Percentiles rank a stretch among this genome's conserved stretches.
phyloP scores from a whole-genome alignment of 2,113 vertebrate species.

The Alectura lathami region DNA sequence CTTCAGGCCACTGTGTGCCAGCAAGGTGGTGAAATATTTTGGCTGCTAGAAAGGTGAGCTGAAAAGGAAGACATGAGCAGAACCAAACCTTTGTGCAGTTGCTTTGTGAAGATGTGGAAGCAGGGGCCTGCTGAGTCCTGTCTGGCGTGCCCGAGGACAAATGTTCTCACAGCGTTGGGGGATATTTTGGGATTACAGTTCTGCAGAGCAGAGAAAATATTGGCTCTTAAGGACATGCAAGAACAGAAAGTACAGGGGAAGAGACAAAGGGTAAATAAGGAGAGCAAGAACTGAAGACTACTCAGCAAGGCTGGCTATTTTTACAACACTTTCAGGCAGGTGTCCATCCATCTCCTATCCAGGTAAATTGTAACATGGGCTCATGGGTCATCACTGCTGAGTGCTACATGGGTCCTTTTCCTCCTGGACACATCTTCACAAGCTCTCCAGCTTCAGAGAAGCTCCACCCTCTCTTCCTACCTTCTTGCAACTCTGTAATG shows the following conservation, averaged over 20 bases:
- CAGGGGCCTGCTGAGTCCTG: background rate
- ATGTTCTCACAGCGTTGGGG: background rate
- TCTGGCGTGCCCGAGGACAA: background rate
- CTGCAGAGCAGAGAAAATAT: background rate
- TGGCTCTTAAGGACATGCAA: background rate
- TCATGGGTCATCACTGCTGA: background rate
- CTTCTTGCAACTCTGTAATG: rapidly evolving
- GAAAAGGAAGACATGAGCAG: background rate
- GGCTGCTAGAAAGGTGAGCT: background rate
- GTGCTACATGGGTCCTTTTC: background rate
- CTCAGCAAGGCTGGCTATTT: background rate
- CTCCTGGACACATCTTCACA: background rate
- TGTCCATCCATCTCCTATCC: background rate
- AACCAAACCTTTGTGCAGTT: rapidly evolving
- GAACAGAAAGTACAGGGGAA: background rate
- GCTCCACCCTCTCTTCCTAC: background rate
- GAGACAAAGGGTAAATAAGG: background rate
- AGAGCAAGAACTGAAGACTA: background rate
- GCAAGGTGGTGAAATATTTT: background rate
- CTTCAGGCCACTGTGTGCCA: background rate
- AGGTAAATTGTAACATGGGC: background rate
- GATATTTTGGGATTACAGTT: background rate
- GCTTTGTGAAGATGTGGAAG: too few relatives aligned
- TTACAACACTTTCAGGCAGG: background rate
- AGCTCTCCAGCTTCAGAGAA: background rate